Evolutionary conservation across 1,140 invertebrate genomes (phyloP), one percentile per base, ranked within the genome.

Genomic region (Bombus difficillimus): DNA sequence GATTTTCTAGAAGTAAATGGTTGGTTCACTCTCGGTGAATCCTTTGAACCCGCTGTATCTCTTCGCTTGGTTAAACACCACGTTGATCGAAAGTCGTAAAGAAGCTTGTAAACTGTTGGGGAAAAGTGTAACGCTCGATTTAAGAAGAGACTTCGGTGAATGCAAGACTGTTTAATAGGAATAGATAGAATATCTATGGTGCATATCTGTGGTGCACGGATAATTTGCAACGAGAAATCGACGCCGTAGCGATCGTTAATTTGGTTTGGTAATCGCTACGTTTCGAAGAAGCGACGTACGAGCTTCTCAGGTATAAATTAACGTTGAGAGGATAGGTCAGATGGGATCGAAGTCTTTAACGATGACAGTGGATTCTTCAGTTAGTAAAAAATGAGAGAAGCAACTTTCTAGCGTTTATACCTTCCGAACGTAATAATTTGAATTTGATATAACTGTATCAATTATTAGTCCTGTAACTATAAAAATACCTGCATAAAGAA

Each of bases 51-150:
- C 3, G 25, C 10, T 8, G 6, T 37, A 34, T 75, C 64, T 83
- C 28, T 25, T 41, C 74, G 47, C 41, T 57, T 43, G 75, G 74
- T 57, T 78, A 83, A 83, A 83, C 82, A 77, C 34, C 28, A 34
- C 15, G 25, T n/a, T 47, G 82, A 83, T 83, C 64, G 22, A 39
- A 32, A 10, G 62, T 32, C 28, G 41, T 6, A 39, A 69, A 83
- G 43, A 57, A 15, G n/a, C 47, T 4, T n/a, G 64, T 15, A 28
- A 78, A 43, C 43, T 18, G 6, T 6, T 47, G 34, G 62, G 34
- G 37, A 71, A 59, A 77, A 59, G n/a, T n/a, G 74, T 78, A 32
- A 25, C 34, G 74, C 47, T 83, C 41, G 73, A 76, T 76, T 68
- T 68, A 32, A 77, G 37, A 68, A 34, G 62, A 9, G 62, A 66